These are phyloP conservation scores for Anguilla japonica DNA, from an alignment of 2,113 vertebrate genomes.

Conservation along the genomic window DNA sequence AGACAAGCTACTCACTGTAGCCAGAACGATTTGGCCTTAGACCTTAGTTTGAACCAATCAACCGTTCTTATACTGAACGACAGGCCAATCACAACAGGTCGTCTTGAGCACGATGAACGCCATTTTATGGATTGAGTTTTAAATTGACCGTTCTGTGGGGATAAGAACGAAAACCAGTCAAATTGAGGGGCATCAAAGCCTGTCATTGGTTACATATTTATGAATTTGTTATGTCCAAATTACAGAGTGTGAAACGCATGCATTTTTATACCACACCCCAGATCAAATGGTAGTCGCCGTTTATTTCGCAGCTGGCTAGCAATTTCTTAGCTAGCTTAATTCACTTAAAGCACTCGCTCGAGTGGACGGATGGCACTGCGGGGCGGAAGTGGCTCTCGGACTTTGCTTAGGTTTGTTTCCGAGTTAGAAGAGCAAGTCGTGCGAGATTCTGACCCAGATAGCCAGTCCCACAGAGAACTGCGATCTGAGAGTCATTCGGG, in stretches of 20 bases:
- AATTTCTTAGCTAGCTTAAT: background rate
- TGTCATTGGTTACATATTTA: background rate
- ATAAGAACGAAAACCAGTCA: background rate
- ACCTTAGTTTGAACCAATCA: constrained; percentile 48
- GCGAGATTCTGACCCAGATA: constrained; percentile 28
- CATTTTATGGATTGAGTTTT: constrained; percentile 50
- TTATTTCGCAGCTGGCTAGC: background rate
- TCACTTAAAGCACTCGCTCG: background rate
- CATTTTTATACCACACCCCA: background rate
- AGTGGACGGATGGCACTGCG: constrained; percentile 11
- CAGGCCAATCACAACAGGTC: constrained; percentile 45
- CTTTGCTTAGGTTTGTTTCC: constrained; percentile 16
- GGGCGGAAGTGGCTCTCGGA: constrained; percentile 35
- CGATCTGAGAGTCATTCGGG: background rate
- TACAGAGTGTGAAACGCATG: background rate
- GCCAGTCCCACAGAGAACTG: background rate
- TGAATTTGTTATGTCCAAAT: background rate
- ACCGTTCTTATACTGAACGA: background rate
- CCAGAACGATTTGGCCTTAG: background rate
- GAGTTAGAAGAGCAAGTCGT: constrained; percentile 24
- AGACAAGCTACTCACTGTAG: constrained; percentile 30
- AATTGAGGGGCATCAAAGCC: background rate
- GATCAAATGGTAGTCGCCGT: background rate
- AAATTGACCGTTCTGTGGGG: too few species aligned
- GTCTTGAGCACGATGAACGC: constrained; percentile 45